Evolutionary conservation across 2,888 invertebrate genomes (phyloP).

Genomic region (Lissonota sp.): DNA sequence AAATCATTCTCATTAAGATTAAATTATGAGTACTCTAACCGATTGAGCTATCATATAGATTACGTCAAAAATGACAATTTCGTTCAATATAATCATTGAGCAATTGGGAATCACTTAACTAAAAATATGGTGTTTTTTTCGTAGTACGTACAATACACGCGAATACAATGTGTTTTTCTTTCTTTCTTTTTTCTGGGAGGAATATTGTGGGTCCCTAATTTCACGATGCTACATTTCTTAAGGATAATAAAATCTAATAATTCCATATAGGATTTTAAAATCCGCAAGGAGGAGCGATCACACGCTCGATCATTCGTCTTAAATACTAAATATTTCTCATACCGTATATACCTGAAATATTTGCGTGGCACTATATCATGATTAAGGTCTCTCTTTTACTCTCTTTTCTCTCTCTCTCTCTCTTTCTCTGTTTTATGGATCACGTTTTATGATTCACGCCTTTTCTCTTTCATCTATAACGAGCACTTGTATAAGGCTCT

Average conservation of each 20-base stretch:
- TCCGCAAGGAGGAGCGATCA: constrained; percentile 58
- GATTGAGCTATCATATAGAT: constrained; percentile 44
- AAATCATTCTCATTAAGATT: constrained; percentile 25
- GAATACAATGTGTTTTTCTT: constrained; percentile 60
- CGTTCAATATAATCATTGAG: constrained; percentile 54
- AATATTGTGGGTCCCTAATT: constrained; percentile 71
- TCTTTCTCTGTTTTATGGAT: constrained; percentile 7
- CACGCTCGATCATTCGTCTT: constrained; percentile 60
- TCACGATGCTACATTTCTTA: constrained; percentile 69
- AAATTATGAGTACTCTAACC: constrained; percentile 37
- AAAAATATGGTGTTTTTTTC: constrained; percentile 52
- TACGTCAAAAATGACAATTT: constrained; percentile 45
- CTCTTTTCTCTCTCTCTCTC: constrained; percentile 33
- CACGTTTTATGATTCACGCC: constrained; percentile 51
- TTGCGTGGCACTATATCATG: constrained; percentile 68
- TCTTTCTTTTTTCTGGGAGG: constrained; percentile 42
- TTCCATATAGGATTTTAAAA: constrained; percentile 66
- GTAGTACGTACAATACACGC: constrained; percentile 61
- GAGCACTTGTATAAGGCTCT: constrained; percentile 69
- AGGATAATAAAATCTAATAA: constrained; percentile 69
- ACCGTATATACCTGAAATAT: constrained; percentile 69
- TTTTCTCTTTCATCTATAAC: constrained; percentile 30
- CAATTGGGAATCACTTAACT: constrained; percentile 66
- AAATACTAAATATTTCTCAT: constrained; percentile 66
- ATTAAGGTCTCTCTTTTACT: constrained; percentile 57